Percentiles rank a stretch among this genome's conserved stretches.
Conservation (phyloP, 2,113 vertebrate genomes). For the Anoura caudifer region DNA sequence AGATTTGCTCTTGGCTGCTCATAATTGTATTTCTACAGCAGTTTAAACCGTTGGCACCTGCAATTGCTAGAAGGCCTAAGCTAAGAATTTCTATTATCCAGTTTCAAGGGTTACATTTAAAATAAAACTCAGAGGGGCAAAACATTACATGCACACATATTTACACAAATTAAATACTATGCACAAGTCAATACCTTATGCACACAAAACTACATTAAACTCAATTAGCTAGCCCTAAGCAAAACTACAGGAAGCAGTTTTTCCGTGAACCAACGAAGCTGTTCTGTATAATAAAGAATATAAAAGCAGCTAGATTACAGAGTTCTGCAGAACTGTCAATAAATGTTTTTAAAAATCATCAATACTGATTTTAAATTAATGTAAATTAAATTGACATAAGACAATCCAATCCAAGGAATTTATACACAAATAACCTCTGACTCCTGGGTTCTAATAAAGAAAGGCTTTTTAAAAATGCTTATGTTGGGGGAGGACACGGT, state of each 20-base stretch:
- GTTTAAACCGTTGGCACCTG: conserved; percentile 72
- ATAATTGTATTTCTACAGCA: conserved; percentile 75
- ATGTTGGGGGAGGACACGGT: neutral
- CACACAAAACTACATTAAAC: conserved; percentile 71
- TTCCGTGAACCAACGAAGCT: conserved; percentile 38
- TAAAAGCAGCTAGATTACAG: conserved; percentile 38
- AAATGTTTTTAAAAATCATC: conserved; percentile 52
- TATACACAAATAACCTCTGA: neutral
- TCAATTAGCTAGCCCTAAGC: conserved; percentile 71
- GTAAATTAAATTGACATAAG: conserved; percentile 50
- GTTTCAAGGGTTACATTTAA: conserved; percentile 77
- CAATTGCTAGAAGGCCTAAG: conserved; percentile 71
- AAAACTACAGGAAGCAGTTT: conserved; percentile 70
- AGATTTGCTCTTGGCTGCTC: conserved; percentile 73
- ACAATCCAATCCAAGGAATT: conserved; percentile 20
- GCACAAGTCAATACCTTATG: conserved; percentile 74
- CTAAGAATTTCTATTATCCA: conserved; percentile 72
- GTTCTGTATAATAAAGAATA: conserved; percentile 54
- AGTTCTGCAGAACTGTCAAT: conserved; percentile 44
- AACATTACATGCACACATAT: conserved; percentile 75
- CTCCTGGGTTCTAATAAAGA: neutral
- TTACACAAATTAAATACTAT: conserved; percentile 76
- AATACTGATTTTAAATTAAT: conserved; percentile 49
- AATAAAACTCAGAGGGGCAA: conserved; percentile 76
- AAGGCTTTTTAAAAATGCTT: neutral